These are phyloP conservation scores for Steinernema hermaphroditum DNA, from an alignment of 2,888 invertebrate species.

Conservation along the genomic window DNA sequence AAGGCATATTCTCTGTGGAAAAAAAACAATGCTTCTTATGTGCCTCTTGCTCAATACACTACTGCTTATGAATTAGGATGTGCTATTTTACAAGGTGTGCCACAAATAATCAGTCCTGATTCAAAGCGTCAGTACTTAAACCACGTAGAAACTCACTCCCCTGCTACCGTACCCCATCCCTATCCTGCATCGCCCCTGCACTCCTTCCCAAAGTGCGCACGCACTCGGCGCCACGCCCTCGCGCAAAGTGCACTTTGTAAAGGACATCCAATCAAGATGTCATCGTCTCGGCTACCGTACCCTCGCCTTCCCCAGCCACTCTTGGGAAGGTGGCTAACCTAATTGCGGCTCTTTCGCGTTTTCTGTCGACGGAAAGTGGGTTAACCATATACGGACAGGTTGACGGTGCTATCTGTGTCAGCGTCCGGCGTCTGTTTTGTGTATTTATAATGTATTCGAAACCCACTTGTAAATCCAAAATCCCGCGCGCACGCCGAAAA, in stretches of 20 bases:
- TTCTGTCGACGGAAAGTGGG: neutral
- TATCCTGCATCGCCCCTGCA: neutral
- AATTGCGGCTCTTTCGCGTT: conserved; percentile 5
- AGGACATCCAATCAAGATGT: conserved; percentile 2
- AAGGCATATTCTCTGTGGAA: too few relatives aligned
- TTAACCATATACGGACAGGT: conserved; percentile 28
- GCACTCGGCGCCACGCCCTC: conserved; percentile 20
- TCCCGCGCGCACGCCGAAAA: neutral
- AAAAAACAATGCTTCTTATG: too few relatives aligned
- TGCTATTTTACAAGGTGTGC: too few relatives aligned
- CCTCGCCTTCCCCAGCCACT: too few relatives aligned
- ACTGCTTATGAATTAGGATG: too few relatives aligned
- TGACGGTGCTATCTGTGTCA: conserved; percentile 24
- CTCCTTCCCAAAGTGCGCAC: conserved; percentile 12
- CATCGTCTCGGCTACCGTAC: neutral
- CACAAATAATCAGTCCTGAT: too few relatives aligned
- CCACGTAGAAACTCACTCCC: too few relatives aligned
- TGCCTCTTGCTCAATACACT: too few relatives aligned
- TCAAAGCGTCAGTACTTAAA: too few relatives aligned
- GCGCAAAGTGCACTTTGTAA: neutral
- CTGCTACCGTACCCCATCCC: neutral
- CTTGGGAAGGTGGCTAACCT: neutral
- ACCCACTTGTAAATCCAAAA: conserved; percentile 24
- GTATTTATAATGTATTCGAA: conserved; percentile 18
- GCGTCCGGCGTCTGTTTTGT: conserved; percentile 17